phyloP scores from a whole-genome alignment of 2,888 invertebrate species.

The Hypomecis punctinalis region DNA sequence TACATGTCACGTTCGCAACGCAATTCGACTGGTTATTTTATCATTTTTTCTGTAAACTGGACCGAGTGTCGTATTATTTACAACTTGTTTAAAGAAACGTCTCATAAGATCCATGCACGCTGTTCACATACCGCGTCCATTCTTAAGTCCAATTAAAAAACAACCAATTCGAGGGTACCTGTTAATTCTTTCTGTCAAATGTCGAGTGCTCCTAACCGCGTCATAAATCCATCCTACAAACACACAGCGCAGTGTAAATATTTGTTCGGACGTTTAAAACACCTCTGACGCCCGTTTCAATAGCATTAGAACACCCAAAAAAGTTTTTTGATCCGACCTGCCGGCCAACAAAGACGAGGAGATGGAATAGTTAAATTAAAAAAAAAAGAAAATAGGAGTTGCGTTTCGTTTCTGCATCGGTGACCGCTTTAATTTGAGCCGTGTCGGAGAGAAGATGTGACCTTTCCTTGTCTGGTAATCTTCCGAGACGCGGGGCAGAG shows the following conservation, averaged over 20 bases:
- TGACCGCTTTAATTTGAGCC: conserved; percentile 56
- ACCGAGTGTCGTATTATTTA: conserved; percentile 21
- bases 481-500: conserved; percentile 49
- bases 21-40: conserved; percentile 38
- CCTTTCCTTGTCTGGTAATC: conserved; percentile 56
- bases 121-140: conserved; percentile 9
- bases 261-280: conserved; percentile 60
- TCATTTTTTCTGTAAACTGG: conserved; percentile 30
- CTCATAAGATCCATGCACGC: not conserved
- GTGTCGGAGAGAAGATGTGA: conserved; percentile 50
- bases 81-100: conserved; percentile 3
- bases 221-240: conserved; percentile 68
- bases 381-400: conserved; percentile 61
- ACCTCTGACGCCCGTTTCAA: conserved; percentile 47
- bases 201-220: conserved; percentile 58
- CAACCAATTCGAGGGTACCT: conserved; percentile 61
- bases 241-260: conserved; percentile 64
- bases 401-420: conserved; percentile 64
- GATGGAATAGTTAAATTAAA: conserved; percentile 69
- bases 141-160: conserved; percentile 52
- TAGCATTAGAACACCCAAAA: conserved; percentile 50
- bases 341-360: conserved; percentile 64
- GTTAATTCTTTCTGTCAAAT: conserved; percentile 65
- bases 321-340: conserved; percentile 62
- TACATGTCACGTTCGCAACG: conserved; percentile 41